Evolutionary conservation across 2,113 vertebrate species (phyloP).

Genomic region (Caloenas nicobarica): DNA sequence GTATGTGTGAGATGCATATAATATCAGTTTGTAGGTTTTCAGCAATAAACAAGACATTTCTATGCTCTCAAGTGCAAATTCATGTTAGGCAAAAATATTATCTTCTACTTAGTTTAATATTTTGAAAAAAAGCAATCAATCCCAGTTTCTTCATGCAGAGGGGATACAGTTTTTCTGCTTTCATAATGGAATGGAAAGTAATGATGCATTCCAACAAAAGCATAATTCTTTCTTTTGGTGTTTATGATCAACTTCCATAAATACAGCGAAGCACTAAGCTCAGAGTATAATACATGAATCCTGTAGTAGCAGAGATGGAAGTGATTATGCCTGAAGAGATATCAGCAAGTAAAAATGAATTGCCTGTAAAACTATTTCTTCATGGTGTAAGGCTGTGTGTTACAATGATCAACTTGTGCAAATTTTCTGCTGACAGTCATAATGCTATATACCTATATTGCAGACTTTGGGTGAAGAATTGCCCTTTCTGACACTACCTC

Average conservation of each 20-base stretch:
- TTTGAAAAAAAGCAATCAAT: constrained; percentile 32
- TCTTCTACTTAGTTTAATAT: background rate
- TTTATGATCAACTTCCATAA: constrained; percentile 45
- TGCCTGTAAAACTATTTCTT: constrained; percentile 41
- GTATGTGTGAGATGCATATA: background rate
- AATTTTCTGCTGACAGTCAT: background rate
- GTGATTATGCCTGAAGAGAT: background rate
- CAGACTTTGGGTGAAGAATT: background rate
- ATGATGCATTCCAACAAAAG: constrained; percentile 63
- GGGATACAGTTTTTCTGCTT: constrained; percentile 32
- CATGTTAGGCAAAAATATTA: constrained; percentile 21
- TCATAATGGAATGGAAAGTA: constrained; percentile 65
- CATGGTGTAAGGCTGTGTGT: background rate
- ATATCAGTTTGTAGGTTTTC: background rate
- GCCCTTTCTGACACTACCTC: background rate
- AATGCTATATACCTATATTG: fast-evolving
- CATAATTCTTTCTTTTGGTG: constrained; percentile 59
- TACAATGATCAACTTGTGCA: background rate
- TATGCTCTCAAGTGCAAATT: background rate
- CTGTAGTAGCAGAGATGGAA: constrained; percentile 35
- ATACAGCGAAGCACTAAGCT: constrained; percentile 2
- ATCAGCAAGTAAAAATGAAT: constrained; percentile 43
- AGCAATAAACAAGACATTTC: constrained; percentile 5
- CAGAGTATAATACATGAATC: background rate
- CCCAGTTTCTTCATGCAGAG: constrained; percentile 49